phyloP scores from a whole-genome alignment of 2,113 vertebrate species.

The Geococcyx californianus region DNA sequence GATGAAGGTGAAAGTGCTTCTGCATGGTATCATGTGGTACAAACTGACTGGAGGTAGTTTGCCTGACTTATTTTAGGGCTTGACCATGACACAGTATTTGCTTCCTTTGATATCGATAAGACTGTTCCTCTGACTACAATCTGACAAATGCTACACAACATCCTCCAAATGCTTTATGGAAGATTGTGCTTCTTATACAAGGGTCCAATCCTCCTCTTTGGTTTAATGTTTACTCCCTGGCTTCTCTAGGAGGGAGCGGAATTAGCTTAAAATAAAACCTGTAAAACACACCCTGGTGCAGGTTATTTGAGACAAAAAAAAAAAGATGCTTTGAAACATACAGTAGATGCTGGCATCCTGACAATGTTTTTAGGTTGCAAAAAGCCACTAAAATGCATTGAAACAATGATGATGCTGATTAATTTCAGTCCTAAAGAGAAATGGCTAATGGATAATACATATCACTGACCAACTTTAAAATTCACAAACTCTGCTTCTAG shows the following conservation, averaged over 20 bases:
- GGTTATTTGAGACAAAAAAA: background rate
- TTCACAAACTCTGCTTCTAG: background rate
- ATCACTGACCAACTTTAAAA: background rate
- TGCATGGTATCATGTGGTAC: background rate
- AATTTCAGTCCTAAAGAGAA: constrained; percentile 1
- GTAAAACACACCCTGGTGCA: background rate
- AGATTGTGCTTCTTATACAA: background rate
- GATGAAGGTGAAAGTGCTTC: background rate
- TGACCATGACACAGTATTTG: background rate
- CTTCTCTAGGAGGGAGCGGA: background rate
- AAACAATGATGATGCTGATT: background rate
- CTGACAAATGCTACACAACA: background rate
- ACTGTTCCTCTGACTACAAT: background rate
- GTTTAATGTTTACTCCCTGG: background rate
- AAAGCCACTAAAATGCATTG: background rate
- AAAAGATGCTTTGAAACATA: background rate
- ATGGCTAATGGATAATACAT: background rate
- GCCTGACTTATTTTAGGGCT: background rate
- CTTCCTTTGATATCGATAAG: background rate
- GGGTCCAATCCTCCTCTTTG: background rate
- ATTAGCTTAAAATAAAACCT: background rate
- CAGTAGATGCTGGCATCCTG: background rate
- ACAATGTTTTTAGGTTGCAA: background rate
- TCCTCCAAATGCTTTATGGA: background rate
- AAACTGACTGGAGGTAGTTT: background rate